Evolutionary conservation across 2,113 vertebrate genomes (phyloP).

Genomic region (Diadophis punctatus): DNA sequence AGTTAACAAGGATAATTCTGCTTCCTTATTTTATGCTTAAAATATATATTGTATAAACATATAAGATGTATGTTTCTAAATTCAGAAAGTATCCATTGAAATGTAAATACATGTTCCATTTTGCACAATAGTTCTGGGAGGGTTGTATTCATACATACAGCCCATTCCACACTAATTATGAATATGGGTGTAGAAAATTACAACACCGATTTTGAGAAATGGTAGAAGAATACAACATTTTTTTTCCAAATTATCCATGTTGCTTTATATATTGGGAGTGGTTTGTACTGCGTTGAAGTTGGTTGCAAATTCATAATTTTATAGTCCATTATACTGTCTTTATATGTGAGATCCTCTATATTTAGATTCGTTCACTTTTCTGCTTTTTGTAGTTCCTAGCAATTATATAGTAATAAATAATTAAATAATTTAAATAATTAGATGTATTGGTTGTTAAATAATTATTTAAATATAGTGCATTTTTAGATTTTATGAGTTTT

Average conservation of each 20-base stretch:
- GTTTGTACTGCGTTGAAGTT: background rate
- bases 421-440: background rate
- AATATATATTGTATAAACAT: no score
- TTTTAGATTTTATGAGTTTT: background rate
- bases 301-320: background rate
- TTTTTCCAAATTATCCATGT: background rate
- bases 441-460: background rate
- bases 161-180: no score
- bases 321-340: background rate
- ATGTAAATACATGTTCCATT: background rate
- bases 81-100: background rate
- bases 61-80: background rate
- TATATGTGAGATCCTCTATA: background rate
- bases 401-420: background rate
- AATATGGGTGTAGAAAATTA: background rate
- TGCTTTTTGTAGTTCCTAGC: background rate
- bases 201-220: background rate
- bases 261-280: background rate
- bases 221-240: no score
- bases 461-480: background rate
- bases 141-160: background rate
- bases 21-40: background rate
- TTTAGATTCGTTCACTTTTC: background rate
- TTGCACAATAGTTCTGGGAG: background rate
- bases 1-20: background rate